Percentiles rank a stretch among this genome's conserved stretches.
phyloP scores from a whole-genome alignment of 2,113 vertebrate genomes.

The Scomber colias region DNA sequence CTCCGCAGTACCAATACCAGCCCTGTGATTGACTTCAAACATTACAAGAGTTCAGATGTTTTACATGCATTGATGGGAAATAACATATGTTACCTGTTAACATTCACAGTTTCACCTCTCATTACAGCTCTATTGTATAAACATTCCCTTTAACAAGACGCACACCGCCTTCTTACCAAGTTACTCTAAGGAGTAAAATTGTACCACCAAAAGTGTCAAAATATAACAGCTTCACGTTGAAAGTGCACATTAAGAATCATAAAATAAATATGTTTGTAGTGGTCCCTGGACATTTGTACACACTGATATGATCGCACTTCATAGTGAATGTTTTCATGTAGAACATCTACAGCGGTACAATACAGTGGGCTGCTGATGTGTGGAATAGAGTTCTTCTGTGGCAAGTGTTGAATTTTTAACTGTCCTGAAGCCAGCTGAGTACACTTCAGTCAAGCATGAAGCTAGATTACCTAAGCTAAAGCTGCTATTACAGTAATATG shows the following conservation, averaged over 20 bases:
- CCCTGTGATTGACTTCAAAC: not conserved
- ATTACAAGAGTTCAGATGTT: no score
- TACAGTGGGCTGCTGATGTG: slow-evolving; percentile 27
- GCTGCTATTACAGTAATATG: not conserved
- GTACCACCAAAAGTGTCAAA: not conserved
- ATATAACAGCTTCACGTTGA: not conserved
- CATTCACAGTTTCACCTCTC: not conserved
- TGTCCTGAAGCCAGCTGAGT: slow-evolving; percentile 2
- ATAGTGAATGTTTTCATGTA: slow-evolving; percentile 20
- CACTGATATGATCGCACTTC: slow-evolving; percentile 4
- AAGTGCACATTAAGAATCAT: slow-evolving; percentile 22
- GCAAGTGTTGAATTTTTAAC: slow-evolving; percentile 50
- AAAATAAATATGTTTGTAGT: slow-evolving; percentile 30
- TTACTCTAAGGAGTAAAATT: not conserved
- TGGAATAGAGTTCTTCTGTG: slow-evolving; percentile 31
- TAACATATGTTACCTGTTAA: not conserved
- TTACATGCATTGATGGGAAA: not conserved
- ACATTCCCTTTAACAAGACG: not conserved
- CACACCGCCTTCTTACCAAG: not conserved
- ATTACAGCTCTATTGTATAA: not conserved
- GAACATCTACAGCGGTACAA: slow-evolving; percentile 19
- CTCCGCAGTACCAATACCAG: not conserved
- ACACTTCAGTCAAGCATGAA: slow-evolving; percentile 33
- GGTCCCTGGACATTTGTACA: slow-evolving; percentile 37
- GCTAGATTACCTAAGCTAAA: slow-evolving; percentile 20